phyloP scores from a whole-genome alignment of 2,888 invertebrate genomes.

The Nemotelus pantherinus region DNA sequence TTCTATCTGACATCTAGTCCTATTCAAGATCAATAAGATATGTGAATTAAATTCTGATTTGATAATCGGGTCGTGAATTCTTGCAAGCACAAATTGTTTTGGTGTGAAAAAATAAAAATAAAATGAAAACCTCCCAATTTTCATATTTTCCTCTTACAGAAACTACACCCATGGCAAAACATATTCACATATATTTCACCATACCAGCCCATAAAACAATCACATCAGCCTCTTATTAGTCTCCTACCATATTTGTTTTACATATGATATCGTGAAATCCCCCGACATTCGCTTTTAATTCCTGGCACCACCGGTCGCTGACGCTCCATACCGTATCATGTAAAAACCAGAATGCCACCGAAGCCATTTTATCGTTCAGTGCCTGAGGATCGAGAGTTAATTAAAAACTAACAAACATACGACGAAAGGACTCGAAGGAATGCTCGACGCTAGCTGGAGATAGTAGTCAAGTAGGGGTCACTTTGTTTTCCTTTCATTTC shows the following conservation, averaged over 20 bases:
- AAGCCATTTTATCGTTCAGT: constrained; percentile 36
- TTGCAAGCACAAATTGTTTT: no score
- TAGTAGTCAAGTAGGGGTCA: constrained; percentile 25
- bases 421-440: constrained; percentile 4
- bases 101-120: no score
- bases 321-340: background rate
- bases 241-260: constrained; percentile 35
- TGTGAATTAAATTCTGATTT: no score
- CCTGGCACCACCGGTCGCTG: background rate
- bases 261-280: constrained; percentile 27
- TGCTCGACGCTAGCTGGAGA: background rate
- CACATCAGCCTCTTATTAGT: constrained; percentile 36
- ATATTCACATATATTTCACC: background rate
- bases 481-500: constrained; percentile 45
- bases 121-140: no score
- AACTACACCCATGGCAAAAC: no score
- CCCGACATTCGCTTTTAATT: background rate
- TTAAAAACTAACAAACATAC: constrained; percentile 65
- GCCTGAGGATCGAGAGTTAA: constrained; percentile 61
- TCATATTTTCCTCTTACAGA: no score
- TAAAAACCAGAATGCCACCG: constrained; percentile 30
- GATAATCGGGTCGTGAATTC: no score
- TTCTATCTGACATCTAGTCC: no score
- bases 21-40: no score
- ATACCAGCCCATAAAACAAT: background rate